Evolutionary conservation across 2,888 invertebrate species (phyloP), one percentile per base, ranked within the genome.

Genomic region (Entomobrya proxima): DNA sequence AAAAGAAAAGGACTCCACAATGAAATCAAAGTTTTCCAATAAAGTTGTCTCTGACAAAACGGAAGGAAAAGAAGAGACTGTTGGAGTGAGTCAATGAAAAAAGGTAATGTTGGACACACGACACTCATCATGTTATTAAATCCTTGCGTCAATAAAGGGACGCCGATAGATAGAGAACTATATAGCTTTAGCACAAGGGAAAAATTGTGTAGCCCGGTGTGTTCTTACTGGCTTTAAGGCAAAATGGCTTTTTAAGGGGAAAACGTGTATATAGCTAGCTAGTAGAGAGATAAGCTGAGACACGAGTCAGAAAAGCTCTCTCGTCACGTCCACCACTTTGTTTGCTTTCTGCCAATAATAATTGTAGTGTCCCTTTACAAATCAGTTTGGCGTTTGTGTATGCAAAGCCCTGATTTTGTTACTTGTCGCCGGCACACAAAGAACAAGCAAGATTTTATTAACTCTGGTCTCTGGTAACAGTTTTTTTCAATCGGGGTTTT

Each of bases 81-180:
- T n/a, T 69, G 30, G 32, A 64, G n/a, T 21, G 15, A 72, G 72
- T 86, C 81, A 86, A 86, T 81, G 86, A 81, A 86, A 58, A 61
- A 67, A 67, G 86, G 84, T 89, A 89, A 90, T 88, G 88, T 88
- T 87, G 88, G 88, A 88, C 89, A 90, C 89, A 88, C 89, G 89
- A 89, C 90, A 90, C 90, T 90, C 88, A 88, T 89, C 87, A 90
- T 88, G 88, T 88, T 90, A 90, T 90, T 89, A 90, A 90, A 90
- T 90, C 90, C 88, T 90, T 89, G 78, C 86, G 88, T 88, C 87
- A 90, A 90, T 87, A 89, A 78, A 85, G 40, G 79, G 74, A 80
- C 85, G 64, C 81, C 84, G 79, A n/a, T n/a, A n/a, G n/a, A n/a
- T n/a, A n/a, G n/a, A n/a, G n/a, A n/a, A n/a, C n/a, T n/a, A n/a